Base-by-base conservation (phyloP, 2,797 vertebrate genomes). In the Buphagus erythrorhynchus region DNA sequence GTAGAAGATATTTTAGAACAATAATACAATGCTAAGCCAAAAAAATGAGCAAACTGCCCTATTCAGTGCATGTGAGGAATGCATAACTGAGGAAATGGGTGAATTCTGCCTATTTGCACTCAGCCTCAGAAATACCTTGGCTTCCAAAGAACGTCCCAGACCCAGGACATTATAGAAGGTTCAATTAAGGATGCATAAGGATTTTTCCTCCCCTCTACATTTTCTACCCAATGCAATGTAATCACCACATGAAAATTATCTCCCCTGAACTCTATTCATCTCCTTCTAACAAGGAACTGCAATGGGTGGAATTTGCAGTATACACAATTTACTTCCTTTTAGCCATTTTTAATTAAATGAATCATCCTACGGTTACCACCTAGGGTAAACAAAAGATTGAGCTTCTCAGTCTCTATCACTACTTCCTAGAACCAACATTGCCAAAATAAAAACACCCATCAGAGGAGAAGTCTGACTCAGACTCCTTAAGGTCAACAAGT, bases 261-360 rank as follows among this genome's bases (percentile, higher is more conserved):
- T 75, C n/a, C 42, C 26, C 48, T 43, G 48, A 81, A 68, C 25
- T 51, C 62, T 33, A 28, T 35, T 31, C 33, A 33, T 76, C 49
- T 92, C 80, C 68, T 65, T 76, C 82, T 38, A 88, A 59, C 61
- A 80, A 62, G 72, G 65, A 83, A 73, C 24, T 52, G 86, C 65
- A 86, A 86, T 2, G 42, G 65, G 59, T 83, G 73, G 86, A 96
- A 94, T 96, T 88, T 88, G 79, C 79, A 93, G 91, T 91, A 45
- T 26, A 63, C 31, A 55, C 14, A 52, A 91, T 81, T 88, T 76
- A 77, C 61, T 89, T 94, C 86, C 96, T 93, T 87, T 87, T 74
- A 94, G 62, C 63, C 48, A 61, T 62, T 95, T 96, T 88, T 69
- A 90, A 89, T 95, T 63, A 74, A 81, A 48, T 86, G 67, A 95